Evolutionary conservation across 2,113 vertebrate genomes (phyloP).

Genomic region (Nematolebias whitei): DNA sequence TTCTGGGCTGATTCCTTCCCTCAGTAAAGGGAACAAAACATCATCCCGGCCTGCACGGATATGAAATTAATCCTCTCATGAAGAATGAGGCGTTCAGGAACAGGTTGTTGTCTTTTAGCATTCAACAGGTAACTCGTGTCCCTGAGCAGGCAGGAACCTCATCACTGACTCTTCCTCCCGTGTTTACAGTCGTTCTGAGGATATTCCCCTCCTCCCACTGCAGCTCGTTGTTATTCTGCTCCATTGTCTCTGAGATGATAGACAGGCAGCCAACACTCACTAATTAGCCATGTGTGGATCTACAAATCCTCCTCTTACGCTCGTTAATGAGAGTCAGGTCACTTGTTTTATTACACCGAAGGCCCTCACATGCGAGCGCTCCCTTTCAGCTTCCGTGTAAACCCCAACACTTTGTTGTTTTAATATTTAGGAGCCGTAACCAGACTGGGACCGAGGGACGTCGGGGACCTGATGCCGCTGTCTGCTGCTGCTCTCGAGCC

Average conservation of each 20-base stretch:
- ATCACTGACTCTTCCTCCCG: constrained; percentile 55
- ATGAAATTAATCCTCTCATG: too few species aligned
- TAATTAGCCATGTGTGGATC: constrained; percentile 58
- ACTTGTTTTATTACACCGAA: constrained; percentile 57
- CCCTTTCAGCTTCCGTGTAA: constrained; percentile 50
- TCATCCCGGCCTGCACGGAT: too few species aligned
- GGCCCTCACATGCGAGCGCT: constrained; percentile 21
- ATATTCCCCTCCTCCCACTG: constrained; percentile 34
- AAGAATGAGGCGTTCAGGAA: constrained; percentile 74
- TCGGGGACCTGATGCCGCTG: constrained; percentile 20
- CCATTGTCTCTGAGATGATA: constrained; percentile 53
- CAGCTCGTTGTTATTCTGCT: constrained; percentile 42
- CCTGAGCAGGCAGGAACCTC: constrained; percentile 31
- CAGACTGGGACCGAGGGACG: constrained; percentile 26
- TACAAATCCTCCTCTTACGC: constrained; percentile 56
- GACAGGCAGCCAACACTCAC: constrained; percentile 51
- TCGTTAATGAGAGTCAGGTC: constrained; percentile 61
- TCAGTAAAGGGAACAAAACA: too few species aligned
- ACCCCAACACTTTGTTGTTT: constrained; percentile 52
- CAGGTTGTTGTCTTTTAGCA: constrained; percentile 32
- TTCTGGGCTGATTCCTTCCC: too few species aligned
- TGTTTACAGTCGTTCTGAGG: constrained; percentile 56
- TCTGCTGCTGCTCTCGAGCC: constrained; percentile 19
- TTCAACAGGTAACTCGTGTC: constrained; percentile 42
- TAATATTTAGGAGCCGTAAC: constrained; percentile 53